Conservation (phyloP, 2,888 invertebrate species). For the Pharmacophagus antenor region DNA sequence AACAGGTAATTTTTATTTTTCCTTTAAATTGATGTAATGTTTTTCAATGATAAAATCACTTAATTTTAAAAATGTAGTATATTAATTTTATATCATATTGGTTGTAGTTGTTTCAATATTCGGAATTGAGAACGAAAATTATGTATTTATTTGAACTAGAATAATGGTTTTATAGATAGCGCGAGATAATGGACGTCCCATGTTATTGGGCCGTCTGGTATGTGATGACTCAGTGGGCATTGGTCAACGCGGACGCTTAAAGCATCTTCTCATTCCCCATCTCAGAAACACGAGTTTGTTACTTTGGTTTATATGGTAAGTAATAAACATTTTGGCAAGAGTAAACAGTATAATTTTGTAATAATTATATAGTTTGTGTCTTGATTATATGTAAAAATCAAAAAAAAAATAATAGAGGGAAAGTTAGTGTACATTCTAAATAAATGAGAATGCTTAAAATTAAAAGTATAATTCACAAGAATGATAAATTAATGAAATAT, state of each 20-base stretch:
- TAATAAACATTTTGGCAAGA: not conserved
- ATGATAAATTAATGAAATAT: no score
- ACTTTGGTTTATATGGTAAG: slow-evolving; percentile 96
- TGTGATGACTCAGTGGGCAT: slow-evolving; percentile 86
- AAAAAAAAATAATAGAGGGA: no score
- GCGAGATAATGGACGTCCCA: slow-evolving; percentile 92
- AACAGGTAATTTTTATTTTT: slow-evolving; percentile 76
- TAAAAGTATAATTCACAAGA: no score
- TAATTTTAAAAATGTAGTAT: not conserved
- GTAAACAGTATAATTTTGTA: not conserved
- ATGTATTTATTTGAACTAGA: no score
- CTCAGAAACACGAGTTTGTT: slow-evolving; percentile 91
- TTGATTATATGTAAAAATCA: no score
- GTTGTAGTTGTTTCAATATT: no score
- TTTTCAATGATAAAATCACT: not conserved
- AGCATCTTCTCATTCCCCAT: slow-evolving; percentile 88
- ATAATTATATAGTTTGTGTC: no score
- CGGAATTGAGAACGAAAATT: no score
- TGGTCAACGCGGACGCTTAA: slow-evolving; percentile 84
- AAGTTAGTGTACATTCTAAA: no score
- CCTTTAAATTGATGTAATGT: not conserved
- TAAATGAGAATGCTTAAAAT: no score
- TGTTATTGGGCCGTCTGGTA: slow-evolving; percentile 91
- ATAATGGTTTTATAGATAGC: no score
- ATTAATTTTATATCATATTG: not conserved